These are phyloP conservation scores for Chydorus sphaericus DNA, from an alignment of 2,888 invertebrate genomes.

Conservation along the genomic window DNA sequence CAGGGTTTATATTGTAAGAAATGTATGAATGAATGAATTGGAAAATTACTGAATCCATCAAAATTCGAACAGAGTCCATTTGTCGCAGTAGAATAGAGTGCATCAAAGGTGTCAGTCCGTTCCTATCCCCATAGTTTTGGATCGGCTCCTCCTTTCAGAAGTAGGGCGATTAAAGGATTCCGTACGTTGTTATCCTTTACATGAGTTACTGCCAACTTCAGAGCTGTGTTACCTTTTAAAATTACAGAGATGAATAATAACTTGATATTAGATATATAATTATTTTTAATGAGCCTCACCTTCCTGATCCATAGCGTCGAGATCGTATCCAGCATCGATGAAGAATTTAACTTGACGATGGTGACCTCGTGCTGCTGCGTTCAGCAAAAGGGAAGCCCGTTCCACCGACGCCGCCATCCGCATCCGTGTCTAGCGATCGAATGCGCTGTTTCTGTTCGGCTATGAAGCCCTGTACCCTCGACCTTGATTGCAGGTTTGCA, in stretches of 20 bases:
- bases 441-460: no score
- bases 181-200: neutral
- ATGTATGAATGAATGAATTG: neutral
- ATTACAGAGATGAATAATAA: no score
- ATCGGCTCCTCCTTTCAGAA: neutral
- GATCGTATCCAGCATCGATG: neutral
- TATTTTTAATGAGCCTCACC: neutral
- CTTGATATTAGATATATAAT: no score
- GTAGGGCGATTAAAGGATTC: neutral
- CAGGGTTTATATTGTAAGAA: neutral
- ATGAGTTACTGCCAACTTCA: neutral
- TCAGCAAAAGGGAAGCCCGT: neutral
- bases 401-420: neutral
- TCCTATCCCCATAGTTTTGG: neutral
- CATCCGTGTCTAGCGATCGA: neutral
- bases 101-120: neutral
- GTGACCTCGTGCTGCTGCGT: neutral
- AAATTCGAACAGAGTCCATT: neutral
- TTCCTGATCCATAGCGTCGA: neutral
- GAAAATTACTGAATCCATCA: neutral
- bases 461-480: no score
- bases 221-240: neutral
- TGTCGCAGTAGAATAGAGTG: neutral
- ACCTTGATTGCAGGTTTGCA: neutral
- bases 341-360: conserved; percentile 1